Base-by-base conservation (phyloP, 2,113 vertebrate species). In the Paraplagusia blochii region DNA sequence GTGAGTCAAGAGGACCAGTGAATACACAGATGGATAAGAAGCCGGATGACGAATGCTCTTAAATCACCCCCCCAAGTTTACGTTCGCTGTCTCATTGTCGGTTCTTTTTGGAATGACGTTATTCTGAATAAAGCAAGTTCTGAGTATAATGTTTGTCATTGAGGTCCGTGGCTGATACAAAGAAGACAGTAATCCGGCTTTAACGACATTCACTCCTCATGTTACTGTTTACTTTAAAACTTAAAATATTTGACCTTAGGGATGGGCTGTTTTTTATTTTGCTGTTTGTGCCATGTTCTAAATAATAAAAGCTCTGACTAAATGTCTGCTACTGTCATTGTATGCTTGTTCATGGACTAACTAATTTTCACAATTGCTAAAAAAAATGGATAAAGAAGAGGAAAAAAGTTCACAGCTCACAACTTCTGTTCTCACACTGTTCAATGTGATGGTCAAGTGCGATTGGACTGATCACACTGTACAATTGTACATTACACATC, bases 1-100 rank as follows among this genome's bases (percentile, higher is more conserved):
- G 82, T 53, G 85, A 90, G 39, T 71, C 85, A 68, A 73, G 17
- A 12, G 65, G 51, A 55, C 39, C 11, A 1, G 48, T 9, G 39
- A 69, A 64, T 4, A 16, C 44, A 9, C 57, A 66, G 29, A 58
- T 29, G 15, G 43, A 77, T 0, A 57, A 58, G 17, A 77, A 66
- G 33, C 50, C 69, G 1, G 51, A 82, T n/a, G 34, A 70, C 13
- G 59, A 77, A 65, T 55, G 44, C 29, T 61, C 57, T 33, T 75
- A 76, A 58, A 1, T 39, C 7, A 19, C 45, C 29, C 44, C 62
- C 52, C 14, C 1, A 3, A n/a, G 0, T 65, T 56, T 39, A 33
- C 18, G 14, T 44, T 63, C 39, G 42, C 22, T 15, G 18, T 38
- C n/a, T 42, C 42, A 34, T 36, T 15, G 2, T 13, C 15, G 15